These are phyloP conservation scores for Heteromyza rotundicornis DNA, from an alignment of 2,888 invertebrate species.

Conservation along the genomic window DNA sequence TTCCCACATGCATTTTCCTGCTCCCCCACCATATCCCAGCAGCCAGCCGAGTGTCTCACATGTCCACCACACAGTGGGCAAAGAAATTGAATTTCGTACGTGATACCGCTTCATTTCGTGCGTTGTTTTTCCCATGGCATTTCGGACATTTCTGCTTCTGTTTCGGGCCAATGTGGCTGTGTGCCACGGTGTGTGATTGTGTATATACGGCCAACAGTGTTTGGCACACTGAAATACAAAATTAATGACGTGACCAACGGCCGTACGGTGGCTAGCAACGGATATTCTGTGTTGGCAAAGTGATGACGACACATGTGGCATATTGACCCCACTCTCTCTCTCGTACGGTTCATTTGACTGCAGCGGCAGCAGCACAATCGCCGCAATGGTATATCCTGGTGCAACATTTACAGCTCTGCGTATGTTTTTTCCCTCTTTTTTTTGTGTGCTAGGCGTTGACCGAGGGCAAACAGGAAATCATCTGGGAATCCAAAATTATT, in stretches of 20 bases:
- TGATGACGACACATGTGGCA: background rate
- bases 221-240: slow-evolving; percentile 26
- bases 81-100: slow-evolving; percentile 4
- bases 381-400: background rate
- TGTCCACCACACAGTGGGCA: too few species aligned
- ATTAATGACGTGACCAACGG: slow-evolving; percentile 31
- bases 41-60: too few species aligned
- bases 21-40: too few species aligned
- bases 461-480: background rate
- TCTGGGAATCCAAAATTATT: background rate
- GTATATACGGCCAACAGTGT: background rate
- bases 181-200: too few species aligned
- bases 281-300: background rate
- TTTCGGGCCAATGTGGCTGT: background rate
- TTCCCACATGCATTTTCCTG: too few species aligned
- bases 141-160: background rate
- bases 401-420: too few species aligned
- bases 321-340: background rate
- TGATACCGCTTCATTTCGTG: background rate
- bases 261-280: too few species aligned
- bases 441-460: too few species aligned
- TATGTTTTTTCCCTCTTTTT: too few species aligned
- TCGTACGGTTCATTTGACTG: background rate
- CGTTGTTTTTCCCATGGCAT: background rate
- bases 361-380: background rate